These are phyloP conservation scores for Alloscopus bannaensis DNA, from an alignment of 2,888 invertebrate genomes.

Conservation along the genomic window DNA sequence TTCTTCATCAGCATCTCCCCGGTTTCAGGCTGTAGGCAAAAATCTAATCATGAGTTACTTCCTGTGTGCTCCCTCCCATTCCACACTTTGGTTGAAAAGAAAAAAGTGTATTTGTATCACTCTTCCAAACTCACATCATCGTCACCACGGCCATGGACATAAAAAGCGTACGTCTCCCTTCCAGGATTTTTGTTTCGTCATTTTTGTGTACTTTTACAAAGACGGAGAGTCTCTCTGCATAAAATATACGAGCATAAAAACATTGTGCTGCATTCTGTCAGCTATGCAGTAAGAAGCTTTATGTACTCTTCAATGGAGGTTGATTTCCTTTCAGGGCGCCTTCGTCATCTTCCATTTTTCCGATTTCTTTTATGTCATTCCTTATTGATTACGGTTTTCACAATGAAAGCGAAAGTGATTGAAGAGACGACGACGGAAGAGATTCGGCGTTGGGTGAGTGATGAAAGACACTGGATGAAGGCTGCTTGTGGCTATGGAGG, in stretches of 20 bases:
- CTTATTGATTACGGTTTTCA: slow-evolving; percentile 57
- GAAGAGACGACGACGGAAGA: slow-evolving; percentile 9
- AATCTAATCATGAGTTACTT: slow-evolving; percentile 61
- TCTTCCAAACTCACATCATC: too few relatives aligned
- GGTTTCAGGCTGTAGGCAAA: slow-evolving; percentile 45
- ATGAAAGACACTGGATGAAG: slow-evolving; percentile 8
- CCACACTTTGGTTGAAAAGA: not conserved
- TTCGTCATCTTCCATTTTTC: slow-evolving; percentile 27
- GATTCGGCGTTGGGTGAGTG: not conserved
- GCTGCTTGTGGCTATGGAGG: not conserved
- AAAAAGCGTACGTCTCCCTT: too few relatives aligned
- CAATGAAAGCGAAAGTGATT: slow-evolving; percentile 49
- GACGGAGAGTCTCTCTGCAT: not conserved
- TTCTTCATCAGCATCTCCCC: slow-evolving; percentile 44
- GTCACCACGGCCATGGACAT: too few relatives aligned
- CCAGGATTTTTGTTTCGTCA: too few relatives aligned
- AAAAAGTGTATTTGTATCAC: too few relatives aligned
- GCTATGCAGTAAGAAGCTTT: not conserved
- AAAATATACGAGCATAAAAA: not conserved
- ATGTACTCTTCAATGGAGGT: not conserved
- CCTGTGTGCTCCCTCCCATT: slow-evolving; percentile 19
- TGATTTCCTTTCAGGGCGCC: not conserved
- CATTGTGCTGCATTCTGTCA: not conserved
- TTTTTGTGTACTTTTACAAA: too few relatives aligned
- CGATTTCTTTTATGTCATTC: slow-evolving; percentile 44